Conservation (phyloP, 2,888 invertebrate species). For the Tolmerus cingulatus region DNA sequence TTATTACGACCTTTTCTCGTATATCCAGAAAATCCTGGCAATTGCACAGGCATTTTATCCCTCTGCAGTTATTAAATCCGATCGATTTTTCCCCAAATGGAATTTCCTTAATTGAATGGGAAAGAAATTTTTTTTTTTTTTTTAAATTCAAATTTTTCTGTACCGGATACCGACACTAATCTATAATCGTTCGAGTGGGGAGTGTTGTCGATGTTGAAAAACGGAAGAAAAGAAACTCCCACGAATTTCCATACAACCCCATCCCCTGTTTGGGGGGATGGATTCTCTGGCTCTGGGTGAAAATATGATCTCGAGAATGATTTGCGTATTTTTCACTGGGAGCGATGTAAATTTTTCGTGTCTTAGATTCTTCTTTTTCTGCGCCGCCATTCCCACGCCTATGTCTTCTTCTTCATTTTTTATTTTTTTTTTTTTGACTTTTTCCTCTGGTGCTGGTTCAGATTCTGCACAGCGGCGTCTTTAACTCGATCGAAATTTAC, state of each 20-base stretch:
- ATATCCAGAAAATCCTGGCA: not conserved
- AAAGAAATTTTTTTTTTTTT: not conserved
- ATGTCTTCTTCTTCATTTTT: not conserved
- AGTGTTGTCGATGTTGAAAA: not conserved
- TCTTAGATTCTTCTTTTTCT: not conserved
- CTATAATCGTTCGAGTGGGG: not conserved
- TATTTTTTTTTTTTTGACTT: not conserved
- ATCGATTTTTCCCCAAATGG: constrained; percentile 10
- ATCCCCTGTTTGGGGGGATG: not conserved
- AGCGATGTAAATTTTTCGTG: not conserved
- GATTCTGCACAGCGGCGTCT: constrained; percentile 4
- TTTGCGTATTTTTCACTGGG: not conserved
- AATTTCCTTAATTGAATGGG: constrained; percentile 21
- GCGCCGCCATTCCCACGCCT: not conserved
- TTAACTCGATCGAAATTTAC: constrained; percentile 15
- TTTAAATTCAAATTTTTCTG: not conserved
- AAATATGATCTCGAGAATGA: not conserved
- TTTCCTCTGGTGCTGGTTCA: not conserved
- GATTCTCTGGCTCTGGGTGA: not conserved
- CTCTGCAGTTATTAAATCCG: not conserved
- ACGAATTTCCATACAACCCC: not conserved
- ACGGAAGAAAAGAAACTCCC: not conserved
- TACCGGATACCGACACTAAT: not conserved
- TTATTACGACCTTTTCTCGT: not conserved
- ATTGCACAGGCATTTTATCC: not conserved